Percentiles rank a stretch among this genome's conserved stretches.
Conservation (phyloP, 2,113 vertebrate species). For the Danionella cerebrum region DNA sequence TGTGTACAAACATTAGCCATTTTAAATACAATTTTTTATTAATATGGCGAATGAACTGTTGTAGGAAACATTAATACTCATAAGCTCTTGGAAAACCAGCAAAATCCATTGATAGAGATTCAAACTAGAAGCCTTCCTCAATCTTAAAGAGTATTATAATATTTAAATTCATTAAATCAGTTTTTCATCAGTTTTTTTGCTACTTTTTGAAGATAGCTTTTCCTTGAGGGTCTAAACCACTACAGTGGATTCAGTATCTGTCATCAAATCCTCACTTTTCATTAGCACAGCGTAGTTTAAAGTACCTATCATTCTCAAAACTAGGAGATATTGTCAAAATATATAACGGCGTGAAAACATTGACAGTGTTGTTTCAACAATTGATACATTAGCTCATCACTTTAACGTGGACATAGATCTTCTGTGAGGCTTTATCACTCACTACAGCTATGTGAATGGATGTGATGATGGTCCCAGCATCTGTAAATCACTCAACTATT, state of each 20-base stretch:
- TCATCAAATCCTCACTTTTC: neutral
- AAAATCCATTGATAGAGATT: too few species aligned
- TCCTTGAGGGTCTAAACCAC: neutral
- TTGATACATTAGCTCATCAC: neutral
- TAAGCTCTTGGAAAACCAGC: too few species aligned
- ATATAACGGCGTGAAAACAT: neutral
- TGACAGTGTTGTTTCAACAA: constrained; percentile 7
- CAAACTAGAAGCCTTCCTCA: too few species aligned
- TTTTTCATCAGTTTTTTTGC: too few species aligned
- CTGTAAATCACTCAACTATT: constrained; percentile 9
- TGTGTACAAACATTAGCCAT: too few species aligned
- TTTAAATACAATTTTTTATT: too few species aligned
- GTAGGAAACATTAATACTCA: too few species aligned
- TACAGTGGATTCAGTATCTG: neutral
- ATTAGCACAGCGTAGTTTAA: neutral
- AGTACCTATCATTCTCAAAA: constrained; percentile 4
- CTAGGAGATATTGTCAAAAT: neutral
- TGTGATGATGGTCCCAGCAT: constrained; percentile 4
- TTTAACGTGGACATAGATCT: constrained; percentile 4
- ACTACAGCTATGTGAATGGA: neutral
- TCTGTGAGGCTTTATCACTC: constrained; percentile 4
- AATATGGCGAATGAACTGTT: too few species aligned
- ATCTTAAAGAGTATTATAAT: too few species aligned
- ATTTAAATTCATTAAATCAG: too few species aligned
- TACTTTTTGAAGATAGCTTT: too few species aligned